Percentiles rank a stretch among this genome's conserved stretches.
phyloP scores from a whole-genome alignment of 2,113 vertebrate species.

The Amphiprion percula region DNA sequence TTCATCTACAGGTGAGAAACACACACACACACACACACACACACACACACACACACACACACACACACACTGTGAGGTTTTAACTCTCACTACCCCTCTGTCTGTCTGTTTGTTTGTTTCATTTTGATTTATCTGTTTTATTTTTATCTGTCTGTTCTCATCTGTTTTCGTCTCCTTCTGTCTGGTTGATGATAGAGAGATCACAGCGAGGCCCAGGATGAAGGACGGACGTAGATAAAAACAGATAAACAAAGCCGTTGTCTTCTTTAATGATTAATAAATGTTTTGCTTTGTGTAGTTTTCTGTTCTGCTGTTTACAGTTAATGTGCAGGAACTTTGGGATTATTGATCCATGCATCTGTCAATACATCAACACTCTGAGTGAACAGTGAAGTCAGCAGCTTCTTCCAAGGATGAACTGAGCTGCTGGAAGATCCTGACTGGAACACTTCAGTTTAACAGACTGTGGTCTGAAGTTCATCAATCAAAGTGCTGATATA shows the following conservation, averaged over 20 bases:
- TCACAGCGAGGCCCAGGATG: slow-evolving; percentile 28
- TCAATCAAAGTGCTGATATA: too few species aligned
- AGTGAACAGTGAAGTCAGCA: too few species aligned
- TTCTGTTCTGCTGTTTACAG: too few species aligned
- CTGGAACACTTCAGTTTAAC: too few species aligned
- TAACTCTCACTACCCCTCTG: slow-evolving; percentile 21
- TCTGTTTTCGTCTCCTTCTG: neutral
- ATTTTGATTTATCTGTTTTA: too few species aligned
- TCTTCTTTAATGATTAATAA: neutral
- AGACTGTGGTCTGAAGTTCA: too few species aligned
- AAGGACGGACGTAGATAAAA: slow-evolving; percentile 3
- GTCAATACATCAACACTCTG: too few species aligned
- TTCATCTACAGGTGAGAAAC: slow-evolving; percentile 91
- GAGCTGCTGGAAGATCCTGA: too few species aligned
- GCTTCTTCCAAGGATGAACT: too few species aligned
- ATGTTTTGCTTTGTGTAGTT: too few species aligned
- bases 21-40: neutral
- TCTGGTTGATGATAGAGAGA: slow-evolving; percentile 28
- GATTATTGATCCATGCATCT: too few species aligned
- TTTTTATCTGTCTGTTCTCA: neutral
- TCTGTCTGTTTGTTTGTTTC: neutral
- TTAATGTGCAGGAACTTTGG: too few species aligned
- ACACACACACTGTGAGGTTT: neutral
- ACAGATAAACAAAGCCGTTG: neutral
- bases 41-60: neutral